Base-by-base conservation (phyloP, 2,113 vertebrate species). In the Salvator merianae region DNA sequence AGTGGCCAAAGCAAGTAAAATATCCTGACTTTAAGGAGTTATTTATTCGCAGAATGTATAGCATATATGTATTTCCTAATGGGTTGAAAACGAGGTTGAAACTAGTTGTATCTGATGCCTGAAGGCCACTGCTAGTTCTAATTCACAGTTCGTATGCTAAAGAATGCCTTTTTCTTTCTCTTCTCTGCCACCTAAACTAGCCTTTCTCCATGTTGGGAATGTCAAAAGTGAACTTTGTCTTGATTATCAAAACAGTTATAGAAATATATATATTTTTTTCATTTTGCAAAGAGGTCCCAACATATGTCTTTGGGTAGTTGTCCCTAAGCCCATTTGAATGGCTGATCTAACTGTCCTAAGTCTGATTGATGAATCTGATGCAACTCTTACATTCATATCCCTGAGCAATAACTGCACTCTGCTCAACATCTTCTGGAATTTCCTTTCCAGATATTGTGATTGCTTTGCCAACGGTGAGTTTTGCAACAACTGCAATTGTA, bases 381-480 rank as follows among this genome's bases (percentile, higher is more conserved):
- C 65, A 73, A 20, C 82, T 13, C 16, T 30, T 30, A 24, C 5
- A n/a, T 9, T 85, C 50, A 50, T 0, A 0, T 34, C 43, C 36
- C 30, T 66, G 0, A 38, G 59, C 69, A 14, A 53, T 6, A 38
- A 36, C 18, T 3, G 28, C 18, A 77, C n/a, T 4, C 0, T 66
- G 14, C 72, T 74, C 20, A 85, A 86, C 13, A 7, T 75, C 28
- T 65, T 82, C 43, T 90, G n/a, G 43, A 36, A 93, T 86, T 92
- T 91, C 72, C 85, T 24, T 95, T 91, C 76, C 88, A 99, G 99
- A 88, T 99, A 99, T 72, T 99, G 99, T 62, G 99, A 99, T 93
- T 99, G 99, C 89, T 99, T 99, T 95, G 98, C 99, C 65, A 99
- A 99, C 0, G 98, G 99, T 62, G 99, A 99, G 94, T 99, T 99